These are phyloP conservation scores for Megaceryle torquata DNA, from an alignment of 2,113 vertebrate species.

Conservation along the genomic window DNA sequence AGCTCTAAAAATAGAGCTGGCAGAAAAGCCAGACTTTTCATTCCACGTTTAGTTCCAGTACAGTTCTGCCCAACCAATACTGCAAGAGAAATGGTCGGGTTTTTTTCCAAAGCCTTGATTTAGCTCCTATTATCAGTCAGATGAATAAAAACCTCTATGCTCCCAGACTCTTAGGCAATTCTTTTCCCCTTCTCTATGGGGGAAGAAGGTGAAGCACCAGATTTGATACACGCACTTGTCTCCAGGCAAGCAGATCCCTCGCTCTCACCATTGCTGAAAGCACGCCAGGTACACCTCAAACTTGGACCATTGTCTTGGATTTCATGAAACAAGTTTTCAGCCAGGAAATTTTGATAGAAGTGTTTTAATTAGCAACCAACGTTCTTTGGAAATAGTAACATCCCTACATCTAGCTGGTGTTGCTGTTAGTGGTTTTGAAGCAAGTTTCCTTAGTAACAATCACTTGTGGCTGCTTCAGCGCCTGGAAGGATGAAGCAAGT, in stretches of 20 bases:
- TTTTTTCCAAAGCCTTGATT: constrained; percentile 43
- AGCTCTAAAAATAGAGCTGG: constrained; percentile 63
- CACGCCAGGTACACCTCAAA: background rate
- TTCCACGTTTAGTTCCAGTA: constrained; percentile 56
- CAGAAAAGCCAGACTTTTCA: constrained; percentile 48
- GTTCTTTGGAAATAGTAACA: constrained; percentile 19
- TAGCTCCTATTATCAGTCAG: constrained; percentile 46
- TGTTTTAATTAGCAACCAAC: background rate
- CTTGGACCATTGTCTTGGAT: background rate
- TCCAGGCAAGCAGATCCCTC: background rate
- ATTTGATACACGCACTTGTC: background rate
- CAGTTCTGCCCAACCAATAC: constrained; percentile 45
- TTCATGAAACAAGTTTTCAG: background rate
- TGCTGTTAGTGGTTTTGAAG: background rate
- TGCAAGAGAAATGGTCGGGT: background rate
- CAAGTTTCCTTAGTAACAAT: background rate
- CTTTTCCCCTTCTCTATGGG: background rate
- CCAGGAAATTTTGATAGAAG: constrained; percentile 23
- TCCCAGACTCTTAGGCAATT: background rate
- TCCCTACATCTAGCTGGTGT: background rate
- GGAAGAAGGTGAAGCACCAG: background rate
- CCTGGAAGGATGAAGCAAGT: background rate
- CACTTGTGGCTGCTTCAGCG: background rate
- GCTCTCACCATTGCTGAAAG: background rate
- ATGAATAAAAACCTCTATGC: constrained; percentile 57